Percentiles rank a stretch among this genome's conserved stretches.
phyloP scores from a whole-genome alignment of 2,888 invertebrate genomes.

The Pecten maximus region DNA sequence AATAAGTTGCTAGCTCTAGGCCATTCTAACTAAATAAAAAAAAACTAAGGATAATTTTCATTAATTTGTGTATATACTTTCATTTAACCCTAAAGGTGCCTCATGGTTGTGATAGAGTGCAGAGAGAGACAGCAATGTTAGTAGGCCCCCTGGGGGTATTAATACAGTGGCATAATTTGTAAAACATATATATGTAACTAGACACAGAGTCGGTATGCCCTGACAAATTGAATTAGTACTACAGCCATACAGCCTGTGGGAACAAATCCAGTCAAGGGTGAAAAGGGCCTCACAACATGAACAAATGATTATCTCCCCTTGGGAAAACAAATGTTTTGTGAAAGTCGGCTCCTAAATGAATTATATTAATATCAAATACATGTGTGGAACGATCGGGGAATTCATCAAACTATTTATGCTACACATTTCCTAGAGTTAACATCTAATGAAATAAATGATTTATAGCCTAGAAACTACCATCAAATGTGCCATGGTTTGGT shows the following conservation, averaged over 20 bases:
- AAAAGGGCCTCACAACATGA: background rate
- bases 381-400: background rate
- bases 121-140: background rate
- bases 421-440: background rate
- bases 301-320: conserved; percentile 29
- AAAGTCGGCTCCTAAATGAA: background rate
- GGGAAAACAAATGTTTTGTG: background rate
- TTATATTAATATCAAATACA: background rate
- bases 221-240: background rate
- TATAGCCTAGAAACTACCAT: background rate
- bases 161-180: conserved; percentile 10
- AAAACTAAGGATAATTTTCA: too few relatives aligned
- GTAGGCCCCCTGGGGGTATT: conserved; percentile 22
- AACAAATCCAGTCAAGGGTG: background rate
- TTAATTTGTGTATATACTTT: background rate
- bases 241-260: background rate
- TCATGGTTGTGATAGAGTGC: background rate
- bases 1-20: too few relatives aligned
- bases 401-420: background rate
- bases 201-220: background rate
- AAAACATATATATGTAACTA: background rate
- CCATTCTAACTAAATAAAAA: too few relatives aligned
- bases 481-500: background rate
- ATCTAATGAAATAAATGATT: conserved; percentile 24
- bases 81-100: background rate